A percentile compares a stretch with the other conserved stretches of the same genome.
Conservation (phyloP, 2,113 vertebrate species). For the Semnopithecus entellus region DNA sequence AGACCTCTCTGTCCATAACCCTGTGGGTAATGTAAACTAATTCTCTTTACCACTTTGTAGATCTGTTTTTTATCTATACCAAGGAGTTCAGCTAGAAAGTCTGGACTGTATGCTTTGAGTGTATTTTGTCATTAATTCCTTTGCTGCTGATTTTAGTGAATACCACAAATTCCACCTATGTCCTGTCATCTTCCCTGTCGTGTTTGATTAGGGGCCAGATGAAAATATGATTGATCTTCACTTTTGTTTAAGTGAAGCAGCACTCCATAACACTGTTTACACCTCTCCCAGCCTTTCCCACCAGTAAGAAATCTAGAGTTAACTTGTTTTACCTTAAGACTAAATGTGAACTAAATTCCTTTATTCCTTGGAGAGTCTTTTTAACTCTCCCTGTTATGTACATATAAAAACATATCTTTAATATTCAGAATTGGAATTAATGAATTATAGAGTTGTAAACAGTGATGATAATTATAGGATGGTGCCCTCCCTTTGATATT, state of each 20-base stretch:
- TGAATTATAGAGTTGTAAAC: neutral
- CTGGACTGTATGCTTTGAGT: neutral
- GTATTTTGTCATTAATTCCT: neutral
- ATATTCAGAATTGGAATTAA: neutral
- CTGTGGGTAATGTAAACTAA: neutral
- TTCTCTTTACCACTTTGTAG: neutral
- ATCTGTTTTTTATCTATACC: neutral
- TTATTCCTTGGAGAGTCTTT: neutral
- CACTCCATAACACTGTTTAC: neutral
- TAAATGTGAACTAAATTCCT: neutral
- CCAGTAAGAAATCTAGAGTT: neutral
- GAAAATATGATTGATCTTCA: conserved; percentile 15
- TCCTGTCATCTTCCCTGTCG: neutral
- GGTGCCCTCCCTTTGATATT: neutral
- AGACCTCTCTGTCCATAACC: neutral
- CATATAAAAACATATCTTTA: neutral
- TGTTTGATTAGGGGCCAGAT: conserved; percentile 25
- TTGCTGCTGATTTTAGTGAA: conserved; percentile 10
- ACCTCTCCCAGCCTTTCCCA: neutral
- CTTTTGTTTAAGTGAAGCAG: neutral
- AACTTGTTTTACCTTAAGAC: neutral
- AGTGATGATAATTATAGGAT: neutral
- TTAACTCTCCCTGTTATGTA: neutral
- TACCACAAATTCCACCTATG: neutral
- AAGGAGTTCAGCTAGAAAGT: neutral